Conservation (phyloP, 2,888 invertebrate genomes). For the Drosophila picticornis region DNA sequence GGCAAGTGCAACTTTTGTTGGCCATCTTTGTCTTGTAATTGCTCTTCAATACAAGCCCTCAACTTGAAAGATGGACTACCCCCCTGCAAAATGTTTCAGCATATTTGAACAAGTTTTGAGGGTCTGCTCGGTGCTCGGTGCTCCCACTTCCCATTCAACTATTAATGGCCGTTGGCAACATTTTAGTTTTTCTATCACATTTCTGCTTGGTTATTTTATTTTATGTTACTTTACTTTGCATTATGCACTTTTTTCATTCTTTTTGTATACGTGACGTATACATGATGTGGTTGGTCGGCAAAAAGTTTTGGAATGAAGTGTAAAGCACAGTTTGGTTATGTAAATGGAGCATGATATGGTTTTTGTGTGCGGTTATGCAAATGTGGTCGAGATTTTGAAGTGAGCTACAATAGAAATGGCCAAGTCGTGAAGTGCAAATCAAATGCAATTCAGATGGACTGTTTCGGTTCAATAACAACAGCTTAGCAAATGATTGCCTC, state of each 20-base stretch:
- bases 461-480: slow-evolving; percentile 7
- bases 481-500: slow-evolving; percentile 4
- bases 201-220: slow-evolving; percentile 40
- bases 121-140: slow-evolving; percentile 26
- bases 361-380: slow-evolving; percentile 52
- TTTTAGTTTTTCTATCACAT: slow-evolving; percentile 39
- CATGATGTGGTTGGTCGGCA: slow-evolving; percentile 45
- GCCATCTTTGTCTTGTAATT: slow-evolving; percentile 44
- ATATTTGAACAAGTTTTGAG: slow-evolving; percentile 50
- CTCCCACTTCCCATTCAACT: slow-evolving; percentile 22
- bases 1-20: slow-evolving; percentile 39
- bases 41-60: slow-evolving; percentile 47
- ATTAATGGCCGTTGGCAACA: slow-evolving; percentile 61
- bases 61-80: slow-evolving; percentile 36
- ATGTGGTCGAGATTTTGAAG: slow-evolving; percentile 31
- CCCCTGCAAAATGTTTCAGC: slow-evolving; percentile 30
- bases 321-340: slow-evolving; percentile 54
- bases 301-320: slow-evolving; percentile 55
- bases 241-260: slow-evolving; percentile 7
- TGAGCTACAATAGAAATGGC: slow-evolving; percentile 6
- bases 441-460: slow-evolving; percentile 49
- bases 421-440: slow-evolving; percentile 44
- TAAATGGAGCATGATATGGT: slow-evolving; percentile 59
- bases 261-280: slow-evolving; percentile 47
- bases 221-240: slow-evolving; percentile 16